Base-by-base conservation (phyloP, 2,888 invertebrate species). In the Cartodere bifasciata region DNA sequence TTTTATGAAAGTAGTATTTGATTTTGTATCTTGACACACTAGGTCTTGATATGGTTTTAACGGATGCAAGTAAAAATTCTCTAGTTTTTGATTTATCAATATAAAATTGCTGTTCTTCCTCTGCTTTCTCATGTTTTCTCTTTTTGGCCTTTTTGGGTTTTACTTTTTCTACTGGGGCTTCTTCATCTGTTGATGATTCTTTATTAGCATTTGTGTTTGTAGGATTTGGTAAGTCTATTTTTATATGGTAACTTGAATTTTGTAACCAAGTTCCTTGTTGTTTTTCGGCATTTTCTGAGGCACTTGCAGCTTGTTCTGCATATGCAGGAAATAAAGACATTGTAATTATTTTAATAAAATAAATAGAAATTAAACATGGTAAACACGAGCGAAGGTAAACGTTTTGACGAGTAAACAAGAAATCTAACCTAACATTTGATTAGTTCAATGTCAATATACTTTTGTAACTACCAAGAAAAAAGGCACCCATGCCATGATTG, bases 21-120 rank as follows among this genome's bases (percentile, higher is more conserved):
- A 50, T 35, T 34, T 32, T 39, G 44, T 64, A 82, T 57, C 62
- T 64, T 1, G 81, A 75, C 30, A 72, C 65, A 1, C 70, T 68
- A 2, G 76, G 75, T 31, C 70, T 67, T 37, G 73, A 70, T 9
- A 83, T 63, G 1, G 73, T 78, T 17, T 65, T 58, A 2, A 79
- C 68, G 2, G 58, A 60, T n/a, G n/a, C n/a, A n/a, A n/a, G n/a
- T 24, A 69, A 57, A 51, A 75, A 75, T 28, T 67, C 70, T 28
- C 53, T 59, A 23, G 72, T 72, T 27, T 64, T 53, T 25, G 25
- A 41, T 21, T 14, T 35, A 35, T 51, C 51, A 16, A 52, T 36
- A 23, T 16, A 34, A 38, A 43, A 51, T 31, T 34, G 32, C 11
- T 39, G n/a, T n/a, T n/a, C n/a, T n/a, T n/a, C n/a, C n/a, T n/a